phyloP scores from a whole-genome alignment of 2,888 invertebrate genomes.

The Parapristionchus giblindavisi region DNA sequence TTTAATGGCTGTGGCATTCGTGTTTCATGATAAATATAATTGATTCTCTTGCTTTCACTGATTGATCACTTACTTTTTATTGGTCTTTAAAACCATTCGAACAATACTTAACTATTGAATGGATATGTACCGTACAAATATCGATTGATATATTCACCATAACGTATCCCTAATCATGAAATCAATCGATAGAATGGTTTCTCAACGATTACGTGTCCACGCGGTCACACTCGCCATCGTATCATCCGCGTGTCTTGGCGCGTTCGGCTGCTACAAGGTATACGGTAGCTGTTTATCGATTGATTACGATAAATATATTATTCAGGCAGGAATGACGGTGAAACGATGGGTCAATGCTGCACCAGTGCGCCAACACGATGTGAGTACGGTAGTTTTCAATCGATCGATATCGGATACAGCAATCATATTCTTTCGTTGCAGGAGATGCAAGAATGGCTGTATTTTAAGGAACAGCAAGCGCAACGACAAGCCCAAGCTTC shows the following conservation, averaged over 20 bases:
- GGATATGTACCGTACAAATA: too few relatives aligned
- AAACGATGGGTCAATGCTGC: slow-evolving; percentile 18
- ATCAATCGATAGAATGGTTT: slow-evolving; percentile 6
- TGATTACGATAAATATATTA: neutral
- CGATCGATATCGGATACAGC: neutral
- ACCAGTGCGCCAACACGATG: slow-evolving; percentile 9
- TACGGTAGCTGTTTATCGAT: neutral
- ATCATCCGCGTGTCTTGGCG: neutral
- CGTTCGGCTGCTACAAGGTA: slow-evolving; percentile 5
- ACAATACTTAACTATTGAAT: neutral
- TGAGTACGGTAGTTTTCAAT: too few relatives aligned
- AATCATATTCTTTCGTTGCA: neutral
- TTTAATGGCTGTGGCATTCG: too few relatives aligned
- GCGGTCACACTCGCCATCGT: neutral
- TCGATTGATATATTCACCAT: too few relatives aligned
- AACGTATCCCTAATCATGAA: too few relatives aligned
- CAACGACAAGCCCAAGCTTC: too few relatives aligned
- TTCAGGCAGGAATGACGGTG: neutral
- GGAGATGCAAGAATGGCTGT: slow-evolving; percentile 20
- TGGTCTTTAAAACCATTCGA: neutral
- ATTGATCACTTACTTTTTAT: neutral
- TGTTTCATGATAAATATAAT: too few relatives aligned
- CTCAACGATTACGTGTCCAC: slow-evolving; percentile 1
- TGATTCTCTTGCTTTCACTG: neutral
- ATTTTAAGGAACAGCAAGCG: slow-evolving; percentile 21